These are phyloP conservation scores for Gambelia wislizenii DNA, from an alignment of 2,797 vertebrate genomes.

Conservation along the genomic window DNA sequence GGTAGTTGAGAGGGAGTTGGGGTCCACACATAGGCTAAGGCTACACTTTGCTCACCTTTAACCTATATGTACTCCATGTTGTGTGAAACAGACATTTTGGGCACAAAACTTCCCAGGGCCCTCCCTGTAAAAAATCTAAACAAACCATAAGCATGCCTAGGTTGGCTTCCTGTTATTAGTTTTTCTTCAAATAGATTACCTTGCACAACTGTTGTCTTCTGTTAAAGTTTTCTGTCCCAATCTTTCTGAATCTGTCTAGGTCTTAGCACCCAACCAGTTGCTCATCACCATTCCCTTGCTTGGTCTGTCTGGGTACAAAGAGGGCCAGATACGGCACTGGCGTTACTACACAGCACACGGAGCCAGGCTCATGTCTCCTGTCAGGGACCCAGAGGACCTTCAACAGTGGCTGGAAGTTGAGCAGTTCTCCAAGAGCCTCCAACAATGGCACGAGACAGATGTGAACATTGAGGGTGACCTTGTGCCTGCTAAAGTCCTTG, in stretches of 20 bases:
- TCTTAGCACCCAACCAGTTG: slow-evolving; percentile 80
- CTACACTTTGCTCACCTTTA: no score
- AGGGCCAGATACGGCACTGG: slow-evolving; percentile 76
- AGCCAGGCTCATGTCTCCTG: slow-evolving; percentile 79
- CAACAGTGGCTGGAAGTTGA: slow-evolving; percentile 86
- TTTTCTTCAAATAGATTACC: slow-evolving; percentile 6
- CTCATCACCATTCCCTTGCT: slow-evolving; percentile 82
- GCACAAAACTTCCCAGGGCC: background rate
- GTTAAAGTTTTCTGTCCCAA: slow-evolving; percentile 20
- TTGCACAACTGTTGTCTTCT: background rate
- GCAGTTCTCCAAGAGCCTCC: slow-evolving; percentile 82
- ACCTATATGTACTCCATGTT: background rate
- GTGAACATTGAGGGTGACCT: slow-evolving; percentile 85
- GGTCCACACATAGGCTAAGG: no score
- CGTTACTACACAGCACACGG: slow-evolving; percentile 83
- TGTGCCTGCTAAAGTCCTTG: slow-evolving; percentile 85
- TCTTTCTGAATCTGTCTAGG: slow-evolving; percentile 70
- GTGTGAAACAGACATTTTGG: background rate
- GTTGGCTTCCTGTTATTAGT: background rate
- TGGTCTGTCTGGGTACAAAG: slow-evolving; percentile 83
- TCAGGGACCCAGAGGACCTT: slow-evolving; percentile 83
- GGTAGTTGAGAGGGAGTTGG: no score
- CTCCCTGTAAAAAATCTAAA: background rate
- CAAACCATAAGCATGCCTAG: background rate
- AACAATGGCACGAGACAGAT: slow-evolving; percentile 83